Evolutionary conservation across 2,797 vertebrate genomes (phyloP).

Genomic region (Phylloscopus collybita): DNA sequence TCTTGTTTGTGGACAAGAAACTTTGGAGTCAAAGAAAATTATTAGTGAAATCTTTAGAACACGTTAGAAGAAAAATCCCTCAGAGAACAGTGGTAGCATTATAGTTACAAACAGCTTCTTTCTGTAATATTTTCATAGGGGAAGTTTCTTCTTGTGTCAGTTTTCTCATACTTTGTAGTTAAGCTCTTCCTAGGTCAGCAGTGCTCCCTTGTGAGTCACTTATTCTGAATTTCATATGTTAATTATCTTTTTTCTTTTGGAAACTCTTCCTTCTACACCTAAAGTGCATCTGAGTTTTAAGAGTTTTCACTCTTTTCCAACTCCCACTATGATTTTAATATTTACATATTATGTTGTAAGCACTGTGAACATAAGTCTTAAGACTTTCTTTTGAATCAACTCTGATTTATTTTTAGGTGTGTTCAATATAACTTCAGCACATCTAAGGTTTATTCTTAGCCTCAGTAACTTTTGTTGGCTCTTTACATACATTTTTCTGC

Average conservation of each 20-base stretch:
- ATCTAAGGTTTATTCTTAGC: background rate
- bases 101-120: background rate
- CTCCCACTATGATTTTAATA: background rate
- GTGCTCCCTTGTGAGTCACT: background rate
- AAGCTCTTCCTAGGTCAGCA: conserved; percentile 36
- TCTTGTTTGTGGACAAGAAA: background rate
- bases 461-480: background rate
- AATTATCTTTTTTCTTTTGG: conserved; percentile 5
- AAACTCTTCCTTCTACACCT: conserved; percentile 10
- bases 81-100: background rate
- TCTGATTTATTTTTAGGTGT: background rate
- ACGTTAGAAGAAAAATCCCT: background rate
- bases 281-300: background rate
- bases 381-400: background rate
- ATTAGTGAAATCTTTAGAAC: background rate
- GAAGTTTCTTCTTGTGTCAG: background rate
- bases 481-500: background rate
- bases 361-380: background rate
- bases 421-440: background rate
- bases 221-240: conserved; percentile 42
- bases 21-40: background rate
- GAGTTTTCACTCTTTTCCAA: conserved; percentile 24
- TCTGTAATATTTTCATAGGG: background rate
- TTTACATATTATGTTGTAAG: background rate
- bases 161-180: conserved; percentile 12